Conservation (phyloP, 1,140 invertebrate genomes). For the Phocides pigmalion region DNA sequence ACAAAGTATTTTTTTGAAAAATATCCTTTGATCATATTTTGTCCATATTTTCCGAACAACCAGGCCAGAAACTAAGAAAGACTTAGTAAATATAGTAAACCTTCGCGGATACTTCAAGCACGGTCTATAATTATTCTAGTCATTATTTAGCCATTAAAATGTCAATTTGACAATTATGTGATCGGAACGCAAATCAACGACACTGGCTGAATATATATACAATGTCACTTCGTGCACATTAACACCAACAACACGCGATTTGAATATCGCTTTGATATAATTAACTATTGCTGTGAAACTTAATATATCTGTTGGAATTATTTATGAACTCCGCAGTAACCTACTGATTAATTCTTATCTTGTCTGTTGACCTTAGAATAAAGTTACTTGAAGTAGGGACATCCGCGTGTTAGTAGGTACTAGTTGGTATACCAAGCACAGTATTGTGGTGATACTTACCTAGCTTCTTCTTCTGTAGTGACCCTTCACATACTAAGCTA, state of each 20-base stretch:
- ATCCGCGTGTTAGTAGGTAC: no score
- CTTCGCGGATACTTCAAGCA: background rate
- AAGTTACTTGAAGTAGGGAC: background rate
- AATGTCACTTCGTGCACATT: constrained; percentile 25
- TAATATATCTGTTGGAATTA: constrained; percentile 7
- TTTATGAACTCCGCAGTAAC: constrained; percentile 5
- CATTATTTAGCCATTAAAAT: constrained; percentile 39
- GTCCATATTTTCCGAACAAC: no score
- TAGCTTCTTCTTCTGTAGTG: no score
- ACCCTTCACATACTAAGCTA: no score
- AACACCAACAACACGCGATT: constrained; percentile 31
- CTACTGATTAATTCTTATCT: background rate
- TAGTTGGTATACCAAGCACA: no score
- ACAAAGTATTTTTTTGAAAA: no score
- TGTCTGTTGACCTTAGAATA: no score
- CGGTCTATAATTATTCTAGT: constrained; percentile 7
- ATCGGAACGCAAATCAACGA: constrained; percentile 40
- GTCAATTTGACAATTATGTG: constrained; percentile 51
- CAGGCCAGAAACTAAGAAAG: no score
- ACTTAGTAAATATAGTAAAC: background rate
- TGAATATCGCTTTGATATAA: constrained; percentile 41
- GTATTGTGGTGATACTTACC: no score
- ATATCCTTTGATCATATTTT: no score
- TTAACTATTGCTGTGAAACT: constrained; percentile 16
- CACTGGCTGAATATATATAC: constrained; percentile 41